Evolutionary conservation across 2,888 invertebrate species (phyloP).

Genomic region (Chalcosyrphus nemorum): DNA sequence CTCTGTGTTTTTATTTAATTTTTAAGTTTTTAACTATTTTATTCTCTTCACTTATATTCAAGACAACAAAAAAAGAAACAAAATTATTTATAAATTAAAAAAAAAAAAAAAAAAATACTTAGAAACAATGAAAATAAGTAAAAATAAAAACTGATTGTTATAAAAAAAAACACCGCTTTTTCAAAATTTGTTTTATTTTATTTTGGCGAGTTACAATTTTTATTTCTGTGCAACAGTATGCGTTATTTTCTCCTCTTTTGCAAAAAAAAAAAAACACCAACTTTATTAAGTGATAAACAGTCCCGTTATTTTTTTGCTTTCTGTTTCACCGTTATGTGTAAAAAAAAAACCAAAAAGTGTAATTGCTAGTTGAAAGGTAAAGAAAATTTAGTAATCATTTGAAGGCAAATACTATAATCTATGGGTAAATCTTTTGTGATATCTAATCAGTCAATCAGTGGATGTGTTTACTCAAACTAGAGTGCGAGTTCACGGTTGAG

Average conservation of each 20-base stretch:
- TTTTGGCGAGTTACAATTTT: not conserved
- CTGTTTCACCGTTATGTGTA: not conserved
- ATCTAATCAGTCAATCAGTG: slow-evolving; percentile 1
- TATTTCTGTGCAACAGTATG: not conserved
- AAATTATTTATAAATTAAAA: slow-evolving; percentile 59
- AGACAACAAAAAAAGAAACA: slow-evolving; percentile 39
- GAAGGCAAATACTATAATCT: not conserved
- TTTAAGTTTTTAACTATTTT: slow-evolving; percentile 61
- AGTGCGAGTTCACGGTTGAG: not conserved
- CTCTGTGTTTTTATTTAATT: slow-evolving; percentile 62
- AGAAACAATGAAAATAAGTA: slow-evolving; percentile 17
- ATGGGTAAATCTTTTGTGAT: not conserved
- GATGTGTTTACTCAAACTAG: not conserved
- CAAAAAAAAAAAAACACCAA: too few relatives aligned
- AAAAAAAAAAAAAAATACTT: slow-evolving; percentile 12
- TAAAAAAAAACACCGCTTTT: slow-evolving; percentile 65
- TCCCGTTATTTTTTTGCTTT: not conserved
- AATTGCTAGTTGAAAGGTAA: not conserved
- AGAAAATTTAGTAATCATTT: not conserved
- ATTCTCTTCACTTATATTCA: slow-evolving; percentile 62
- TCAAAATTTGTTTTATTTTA: slow-evolving; percentile 66
- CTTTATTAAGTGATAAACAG: not conserved
- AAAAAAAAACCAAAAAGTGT: not conserved
- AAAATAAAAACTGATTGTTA: slow-evolving; percentile 68
- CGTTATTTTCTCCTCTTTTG: slow-evolving; percentile 23